A percentile compares a stretch with the other conserved stretches of the same genome.
phyloP scores from a whole-genome alignment of 2,888 invertebrate genomes.

The Dusona sp. region DNA sequence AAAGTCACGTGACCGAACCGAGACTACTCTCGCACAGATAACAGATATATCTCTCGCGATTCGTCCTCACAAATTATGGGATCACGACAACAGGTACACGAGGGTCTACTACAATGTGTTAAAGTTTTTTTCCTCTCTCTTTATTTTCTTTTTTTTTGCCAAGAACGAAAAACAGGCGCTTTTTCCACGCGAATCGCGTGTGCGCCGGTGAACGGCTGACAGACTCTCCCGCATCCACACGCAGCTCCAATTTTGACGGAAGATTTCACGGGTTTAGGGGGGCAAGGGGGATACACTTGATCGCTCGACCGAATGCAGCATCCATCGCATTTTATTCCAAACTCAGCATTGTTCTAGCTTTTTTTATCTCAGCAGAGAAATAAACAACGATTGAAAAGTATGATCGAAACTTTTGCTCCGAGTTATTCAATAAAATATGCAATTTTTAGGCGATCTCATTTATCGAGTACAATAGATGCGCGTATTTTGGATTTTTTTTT shows the following conservation, averaged over 20 bases:
- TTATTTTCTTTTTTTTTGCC: neutral
- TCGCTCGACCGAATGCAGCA: constrained; percentile 57
- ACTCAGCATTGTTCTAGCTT: neutral
- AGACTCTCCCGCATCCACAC: constrained; percentile 6
- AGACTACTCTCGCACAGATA: constrained; percentile 77
- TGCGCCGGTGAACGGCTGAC: constrained; percentile 27
- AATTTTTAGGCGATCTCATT: constrained; percentile 8
- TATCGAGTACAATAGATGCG: constrained; percentile 11
- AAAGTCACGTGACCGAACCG: constrained; percentile 72
- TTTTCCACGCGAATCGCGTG: constrained; percentile 13
- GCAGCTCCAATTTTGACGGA: constrained; percentile 46
- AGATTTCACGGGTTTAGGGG: constrained; percentile 28
- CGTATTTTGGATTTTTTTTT: constrained; percentile 17
- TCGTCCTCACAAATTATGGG: constrained; percentile 65
- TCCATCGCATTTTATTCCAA: constrained; percentile 11
- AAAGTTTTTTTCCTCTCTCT: neutral
- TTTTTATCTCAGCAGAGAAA: neutral
- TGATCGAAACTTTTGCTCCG: neutral
- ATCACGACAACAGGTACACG: constrained; percentile 69
- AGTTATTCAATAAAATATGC: constrained; percentile 29
- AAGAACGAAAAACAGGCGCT: constrained; percentile 1
- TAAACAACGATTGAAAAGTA: neutral
- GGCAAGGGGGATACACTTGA: constrained; percentile 10
- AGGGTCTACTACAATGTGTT: constrained; percentile 23
- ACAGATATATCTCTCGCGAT: constrained; percentile 79